These are phyloP conservation scores for Allacma fusca DNA, from an alignment of 2,888 invertebrate genomes.

Conservation along the genomic window DNA sequence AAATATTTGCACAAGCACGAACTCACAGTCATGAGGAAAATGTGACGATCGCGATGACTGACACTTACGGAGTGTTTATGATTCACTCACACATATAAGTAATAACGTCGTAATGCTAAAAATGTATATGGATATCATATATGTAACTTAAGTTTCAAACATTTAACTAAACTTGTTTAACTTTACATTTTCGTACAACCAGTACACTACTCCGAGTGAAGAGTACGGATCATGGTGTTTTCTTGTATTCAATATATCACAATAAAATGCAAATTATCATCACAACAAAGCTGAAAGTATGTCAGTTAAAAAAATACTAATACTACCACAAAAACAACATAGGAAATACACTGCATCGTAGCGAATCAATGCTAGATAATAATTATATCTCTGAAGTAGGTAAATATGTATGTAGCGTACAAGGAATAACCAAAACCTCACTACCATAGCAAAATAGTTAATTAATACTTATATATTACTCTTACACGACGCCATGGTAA, in stretches of 20 bases:
- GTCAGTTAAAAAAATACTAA: slow-evolving; percentile 42
- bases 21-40: slow-evolving; percentile 38
- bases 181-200: slow-evolving; percentile 9
- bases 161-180: slow-evolving; percentile 23
- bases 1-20: slow-evolving; percentile 45
- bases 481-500: slow-evolving; percentile 40
- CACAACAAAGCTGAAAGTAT: slow-evolving; percentile 48
- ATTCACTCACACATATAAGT: slow-evolving; percentile 32
- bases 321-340: slow-evolving; percentile 37
- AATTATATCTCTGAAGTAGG: background rate
- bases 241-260: slow-evolving; percentile 46
- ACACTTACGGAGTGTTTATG: slow-evolving; percentile 19
- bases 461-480: slow-evolving; percentile 29
- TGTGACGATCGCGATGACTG: slow-evolving; percentile 44
- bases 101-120: background rate
- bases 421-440: slow-evolving; percentile 1
- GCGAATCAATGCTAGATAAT: slow-evolving; percentile 8
- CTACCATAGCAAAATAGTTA: slow-evolving; percentile 19
- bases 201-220: slow-evolving; percentile 4
- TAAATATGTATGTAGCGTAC: background rate
- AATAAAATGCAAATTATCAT: slow-evolving; percentile 50
- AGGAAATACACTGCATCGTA: slow-evolving; percentile 26
- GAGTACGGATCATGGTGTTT: slow-evolving; percentile 26
- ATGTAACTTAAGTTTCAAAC: background rate
- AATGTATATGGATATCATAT: background rate